phyloP scores from a whole-genome alignment of 2,797 vertebrate genomes.

The Hirundo rustica region DNA sequence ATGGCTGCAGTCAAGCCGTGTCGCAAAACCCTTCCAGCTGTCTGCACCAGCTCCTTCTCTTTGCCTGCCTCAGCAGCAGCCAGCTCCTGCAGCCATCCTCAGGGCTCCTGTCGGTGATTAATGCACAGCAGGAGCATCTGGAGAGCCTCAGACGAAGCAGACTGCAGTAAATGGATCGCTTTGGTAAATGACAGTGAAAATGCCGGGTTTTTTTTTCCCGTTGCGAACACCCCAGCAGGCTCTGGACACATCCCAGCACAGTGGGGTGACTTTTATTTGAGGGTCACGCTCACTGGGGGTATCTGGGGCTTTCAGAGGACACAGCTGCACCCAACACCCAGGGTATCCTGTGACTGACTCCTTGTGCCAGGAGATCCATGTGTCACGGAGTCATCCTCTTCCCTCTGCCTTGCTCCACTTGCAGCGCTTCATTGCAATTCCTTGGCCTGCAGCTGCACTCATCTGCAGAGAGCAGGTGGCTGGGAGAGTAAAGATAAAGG shows the following conservation, averaged over 20 bases:
- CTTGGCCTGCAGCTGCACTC: neutral
- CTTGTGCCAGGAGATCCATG: neutral
- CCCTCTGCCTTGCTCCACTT: neutral
- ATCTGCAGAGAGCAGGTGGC: neutral
- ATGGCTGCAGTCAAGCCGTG: accelerated
- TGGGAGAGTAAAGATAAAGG: neutral
- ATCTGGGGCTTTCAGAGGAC: neutral
- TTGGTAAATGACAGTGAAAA: neutral
- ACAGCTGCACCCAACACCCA: neutral
- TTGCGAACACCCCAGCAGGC: neutral
- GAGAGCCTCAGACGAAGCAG: neutral
- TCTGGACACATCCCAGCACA: neutral
- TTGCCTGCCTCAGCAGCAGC: neutral
- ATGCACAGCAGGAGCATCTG: conserved; percentile 29
- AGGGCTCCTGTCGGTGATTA: neutral
- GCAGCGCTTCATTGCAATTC: neutral
- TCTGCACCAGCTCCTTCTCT: neutral
- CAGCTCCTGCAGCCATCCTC: neutral
- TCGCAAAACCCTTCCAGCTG: neutral
- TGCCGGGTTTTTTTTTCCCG: neutral
- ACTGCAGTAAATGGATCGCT: accelerated
- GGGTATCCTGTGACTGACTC: neutral
- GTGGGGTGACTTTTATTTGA: neutral
- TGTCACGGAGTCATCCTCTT: neutral
- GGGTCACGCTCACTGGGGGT: neutral